phyloP scores from a whole-genome alignment of 1,140 invertebrate genomes.

The Leguminivora glycinivorella region DNA sequence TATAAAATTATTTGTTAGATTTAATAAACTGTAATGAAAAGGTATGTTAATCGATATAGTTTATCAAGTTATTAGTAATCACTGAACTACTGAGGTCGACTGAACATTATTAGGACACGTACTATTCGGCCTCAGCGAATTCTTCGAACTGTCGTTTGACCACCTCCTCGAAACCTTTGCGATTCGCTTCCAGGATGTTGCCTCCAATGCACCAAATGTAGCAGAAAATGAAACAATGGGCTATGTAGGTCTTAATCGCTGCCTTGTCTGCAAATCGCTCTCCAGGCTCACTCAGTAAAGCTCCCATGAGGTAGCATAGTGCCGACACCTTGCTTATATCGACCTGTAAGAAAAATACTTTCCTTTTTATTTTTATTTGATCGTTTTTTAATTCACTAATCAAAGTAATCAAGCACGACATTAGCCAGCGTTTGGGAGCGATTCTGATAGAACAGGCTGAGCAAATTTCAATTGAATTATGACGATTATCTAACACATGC shows the following conservation, averaged over 20 bases:
- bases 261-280: constrained; percentile 79
- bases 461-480: too few relatives aligned
- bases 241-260: constrained; percentile 82
- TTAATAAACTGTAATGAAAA: too few relatives aligned
- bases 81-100: neutral
- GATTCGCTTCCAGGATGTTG: constrained; percentile 85
- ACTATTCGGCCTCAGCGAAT: constrained; percentile 81
- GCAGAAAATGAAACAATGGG: constrained; percentile 86
- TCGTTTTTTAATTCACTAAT: too few relatives aligned
- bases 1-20: too few relatives aligned
- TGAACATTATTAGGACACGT: constrained; percentile 36
- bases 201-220: constrained; percentile 91
- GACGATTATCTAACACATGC: too few relatives aligned
- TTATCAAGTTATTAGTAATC: neutral
- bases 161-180: constrained; percentile 85
- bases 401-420: too few relatives aligned
- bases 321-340: constrained; percentile 89
- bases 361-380: neutral
- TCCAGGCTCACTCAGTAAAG: constrained; percentile 80
- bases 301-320: constrained; percentile 86
- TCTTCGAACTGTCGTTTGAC: constrained; percentile 85
- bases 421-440: too few relatives aligned
- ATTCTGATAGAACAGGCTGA: too few relatives aligned
- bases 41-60: too few relatives aligned
- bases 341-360: constrained; percentile 79